phyloP scores from a whole-genome alignment of 2,113 vertebrate species.

The Amphiprion ocellaris region DNA sequence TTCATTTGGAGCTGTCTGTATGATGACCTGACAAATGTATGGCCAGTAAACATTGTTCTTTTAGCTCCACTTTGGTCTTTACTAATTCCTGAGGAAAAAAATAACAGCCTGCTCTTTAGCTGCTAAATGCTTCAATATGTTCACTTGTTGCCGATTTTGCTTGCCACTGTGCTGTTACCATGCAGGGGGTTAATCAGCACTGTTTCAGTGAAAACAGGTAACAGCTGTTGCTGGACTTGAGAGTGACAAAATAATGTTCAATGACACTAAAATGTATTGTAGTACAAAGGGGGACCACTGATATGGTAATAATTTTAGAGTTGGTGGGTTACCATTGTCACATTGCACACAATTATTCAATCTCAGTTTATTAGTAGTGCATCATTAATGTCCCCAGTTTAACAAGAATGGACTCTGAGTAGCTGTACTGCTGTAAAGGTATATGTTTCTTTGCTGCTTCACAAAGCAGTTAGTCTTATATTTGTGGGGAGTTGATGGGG shows the following conservation, averaged over 20 bases:
- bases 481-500: conserved; percentile 3
- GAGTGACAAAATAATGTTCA: background rate
- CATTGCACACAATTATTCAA: background rate
- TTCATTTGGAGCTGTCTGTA: background rate
- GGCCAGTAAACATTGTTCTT: background rate
- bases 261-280: background rate
- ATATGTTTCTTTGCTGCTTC: background rate
- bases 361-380: background rate
- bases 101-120: background rate
- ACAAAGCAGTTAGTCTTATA: background rate
- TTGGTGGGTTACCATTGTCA: background rate
- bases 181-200: background rate
- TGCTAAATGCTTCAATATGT: background rate
- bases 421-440: background rate
- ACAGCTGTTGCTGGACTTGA: background rate
- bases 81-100: background rate
- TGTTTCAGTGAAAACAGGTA: background rate
- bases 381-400: too few species aligned
- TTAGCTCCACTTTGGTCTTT: background rate
- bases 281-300: too few species aligned
- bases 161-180: background rate
- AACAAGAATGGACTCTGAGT: background rate
- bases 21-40: background rate
- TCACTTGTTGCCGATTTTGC: background rate
- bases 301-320: background rate